Conservation (phyloP, 37 sponge, comb jelly and placozoan species). For the Hexactinellida sp. region DNA sequence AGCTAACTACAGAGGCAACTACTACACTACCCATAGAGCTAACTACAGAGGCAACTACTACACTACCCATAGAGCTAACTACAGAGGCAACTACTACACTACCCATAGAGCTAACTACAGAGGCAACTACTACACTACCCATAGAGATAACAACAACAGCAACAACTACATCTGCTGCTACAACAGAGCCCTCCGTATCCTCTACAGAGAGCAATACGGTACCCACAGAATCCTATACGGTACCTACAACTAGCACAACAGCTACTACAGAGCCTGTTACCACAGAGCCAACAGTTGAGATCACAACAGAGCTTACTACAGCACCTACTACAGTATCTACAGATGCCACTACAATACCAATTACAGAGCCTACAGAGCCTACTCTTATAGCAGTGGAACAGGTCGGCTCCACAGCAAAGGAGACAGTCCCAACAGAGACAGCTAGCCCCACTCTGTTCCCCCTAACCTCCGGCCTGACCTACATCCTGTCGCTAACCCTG, state of each 20-base stretch:
- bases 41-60: neutral
- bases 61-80: neutral
- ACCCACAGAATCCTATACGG: neutral
- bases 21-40: neutral
- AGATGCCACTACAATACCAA: neutral
- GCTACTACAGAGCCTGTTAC: neutral
- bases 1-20: neutral
- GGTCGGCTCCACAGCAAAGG: neutral
- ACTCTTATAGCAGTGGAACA: neutral
- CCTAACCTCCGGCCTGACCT: neutral
- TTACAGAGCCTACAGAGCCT: neutral
- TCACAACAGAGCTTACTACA: neutral
- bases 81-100: neutral
- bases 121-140: neutral
- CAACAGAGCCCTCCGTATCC: neutral
- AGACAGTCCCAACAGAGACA: neutral
- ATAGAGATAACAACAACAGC: neutral
- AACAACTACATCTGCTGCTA: neutral
- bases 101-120: neutral
- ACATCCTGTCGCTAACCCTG: neutral
- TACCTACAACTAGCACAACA: neutral
- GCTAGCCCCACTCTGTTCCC: neutral
- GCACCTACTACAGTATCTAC: neutral
- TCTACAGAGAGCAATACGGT: neutral
- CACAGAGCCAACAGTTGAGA: neutral